Evolutionary conservation across 2,113 vertebrate species (phyloP).

Genomic region (Pelmatolapia mariae): DNA sequence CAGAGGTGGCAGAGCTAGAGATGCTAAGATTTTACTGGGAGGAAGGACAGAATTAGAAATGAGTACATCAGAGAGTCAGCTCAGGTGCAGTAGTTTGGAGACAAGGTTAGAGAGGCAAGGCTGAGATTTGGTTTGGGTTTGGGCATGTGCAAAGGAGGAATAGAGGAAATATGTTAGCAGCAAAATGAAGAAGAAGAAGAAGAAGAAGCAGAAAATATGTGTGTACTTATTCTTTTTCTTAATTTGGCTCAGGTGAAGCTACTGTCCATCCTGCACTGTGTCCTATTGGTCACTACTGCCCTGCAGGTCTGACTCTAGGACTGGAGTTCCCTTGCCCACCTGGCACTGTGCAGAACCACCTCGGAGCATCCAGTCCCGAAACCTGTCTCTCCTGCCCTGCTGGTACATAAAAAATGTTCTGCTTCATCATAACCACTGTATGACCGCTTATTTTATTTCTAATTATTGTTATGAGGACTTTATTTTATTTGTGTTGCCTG

Average conservation of each 20-base stretch:
- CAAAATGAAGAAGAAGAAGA: not conserved
- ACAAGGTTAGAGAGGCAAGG: not conserved
- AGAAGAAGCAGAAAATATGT: not conserved
- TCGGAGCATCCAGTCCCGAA: conserved; percentile 60
- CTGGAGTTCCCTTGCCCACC: conserved; percentile 75
- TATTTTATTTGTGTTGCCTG: not conserved
- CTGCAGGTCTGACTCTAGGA: conserved; percentile 66
- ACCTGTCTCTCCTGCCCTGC: conserved; percentile 81
- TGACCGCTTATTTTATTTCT: not conserved
- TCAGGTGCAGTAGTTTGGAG: not conserved
- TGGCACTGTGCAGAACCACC: conserved; percentile 76
- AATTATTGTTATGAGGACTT: not conserved
- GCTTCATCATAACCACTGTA: not conserved
- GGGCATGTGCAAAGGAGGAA: not conserved
- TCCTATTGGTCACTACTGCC: conserved; percentile 79
- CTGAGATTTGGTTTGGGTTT: not conserved
- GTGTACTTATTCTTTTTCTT: not conserved
- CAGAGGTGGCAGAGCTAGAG: not conserved
- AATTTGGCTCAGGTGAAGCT: conserved; percentile 56
- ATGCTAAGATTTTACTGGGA: not conserved
- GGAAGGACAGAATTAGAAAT: not conserved
- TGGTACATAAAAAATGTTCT: conserved; percentile 60
- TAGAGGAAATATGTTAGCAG: not conserved
- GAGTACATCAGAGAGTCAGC: not conserved
- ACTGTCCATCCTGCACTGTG: conserved; percentile 64